Evolutionary conservation across 2,113 vertebrate genomes (phyloP).

Genomic region (Australoheros scitulus): DNA sequence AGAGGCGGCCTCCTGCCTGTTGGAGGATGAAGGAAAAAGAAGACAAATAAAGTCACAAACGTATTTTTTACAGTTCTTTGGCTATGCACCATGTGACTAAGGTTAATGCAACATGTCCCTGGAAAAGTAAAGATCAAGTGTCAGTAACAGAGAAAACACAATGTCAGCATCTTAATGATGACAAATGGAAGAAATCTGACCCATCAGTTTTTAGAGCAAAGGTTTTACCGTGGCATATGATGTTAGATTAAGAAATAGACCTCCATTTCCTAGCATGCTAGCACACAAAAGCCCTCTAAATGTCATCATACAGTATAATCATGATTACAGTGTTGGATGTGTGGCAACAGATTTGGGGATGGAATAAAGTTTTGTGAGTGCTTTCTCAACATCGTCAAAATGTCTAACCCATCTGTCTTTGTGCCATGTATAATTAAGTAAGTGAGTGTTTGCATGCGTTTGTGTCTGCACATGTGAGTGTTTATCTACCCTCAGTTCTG

Average conservation of each 20-base stretch:
- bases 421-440: constrained; percentile 30
- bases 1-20: neutral
- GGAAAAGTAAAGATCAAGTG: neutral
- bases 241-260: neutral
- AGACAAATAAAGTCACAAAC: neutral
- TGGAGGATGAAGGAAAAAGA: neutral
- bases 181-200: constrained; percentile 28
- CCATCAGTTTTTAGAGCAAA: constrained; percentile 14
- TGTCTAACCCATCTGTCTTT: constrained; percentile 26
- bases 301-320: neutral
- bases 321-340: constrained; percentile 9
- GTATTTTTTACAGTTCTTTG: neutral
- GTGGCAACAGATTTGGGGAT: neutral
- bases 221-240: neutral
- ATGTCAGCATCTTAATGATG: neutral
- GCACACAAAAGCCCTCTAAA: neutral
- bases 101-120: neutral
- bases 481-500: constrained; percentile 18
- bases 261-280: neutral
- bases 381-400: constrained; percentile 16
- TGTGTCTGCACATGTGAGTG: constrained; percentile 34
- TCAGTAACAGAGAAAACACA: neutral
- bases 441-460: constrained; percentile 27
- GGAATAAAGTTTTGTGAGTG: neutral
- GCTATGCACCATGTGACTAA: neutral